Evolutionary conservation across 2,888 invertebrate genomes (phyloP).

Genomic region (Ophion ellenae): DNA sequence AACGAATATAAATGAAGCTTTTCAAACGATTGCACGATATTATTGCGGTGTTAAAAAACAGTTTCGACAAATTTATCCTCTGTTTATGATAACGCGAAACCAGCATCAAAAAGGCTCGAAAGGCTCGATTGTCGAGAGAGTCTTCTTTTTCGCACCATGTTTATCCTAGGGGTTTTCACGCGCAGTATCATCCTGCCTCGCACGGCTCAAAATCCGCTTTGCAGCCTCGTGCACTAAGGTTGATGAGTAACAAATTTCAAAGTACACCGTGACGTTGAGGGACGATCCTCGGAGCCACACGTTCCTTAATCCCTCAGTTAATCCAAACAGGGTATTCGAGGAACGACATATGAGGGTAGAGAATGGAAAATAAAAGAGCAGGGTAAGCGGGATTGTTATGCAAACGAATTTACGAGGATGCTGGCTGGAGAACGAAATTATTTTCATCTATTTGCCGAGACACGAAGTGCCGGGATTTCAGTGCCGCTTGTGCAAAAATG

Average conservation of each 20-base stretch:
- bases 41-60: background rate
- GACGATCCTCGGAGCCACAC: background rate
- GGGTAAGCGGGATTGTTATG: background rate
- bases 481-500: background rate
- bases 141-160: background rate
- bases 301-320: slow-evolving; percentile 38
- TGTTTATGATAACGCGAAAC: background rate
- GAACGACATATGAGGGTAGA: background rate
- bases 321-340: slow-evolving; percentile 20
- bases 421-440: slow-evolving; percentile 1
- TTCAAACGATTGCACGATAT: background rate
- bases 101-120: background rate
- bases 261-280: background rate
- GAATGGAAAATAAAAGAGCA: background rate
- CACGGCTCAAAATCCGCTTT: slow-evolving; percentile 20
- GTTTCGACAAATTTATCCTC: background rate
- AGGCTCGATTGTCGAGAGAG: slow-evolving; percentile 6
- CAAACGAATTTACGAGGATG: slow-evolving; percentile 13
- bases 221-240: background rate
- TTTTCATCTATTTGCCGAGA: background rate
- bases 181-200: background rate
- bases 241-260: slow-evolving; percentile 35
- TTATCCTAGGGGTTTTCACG: background rate
- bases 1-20: background rate
- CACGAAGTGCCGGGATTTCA: background rate